Conservation (phyloP, 2,888 invertebrate species). For the Trichacis sp. region DNA sequence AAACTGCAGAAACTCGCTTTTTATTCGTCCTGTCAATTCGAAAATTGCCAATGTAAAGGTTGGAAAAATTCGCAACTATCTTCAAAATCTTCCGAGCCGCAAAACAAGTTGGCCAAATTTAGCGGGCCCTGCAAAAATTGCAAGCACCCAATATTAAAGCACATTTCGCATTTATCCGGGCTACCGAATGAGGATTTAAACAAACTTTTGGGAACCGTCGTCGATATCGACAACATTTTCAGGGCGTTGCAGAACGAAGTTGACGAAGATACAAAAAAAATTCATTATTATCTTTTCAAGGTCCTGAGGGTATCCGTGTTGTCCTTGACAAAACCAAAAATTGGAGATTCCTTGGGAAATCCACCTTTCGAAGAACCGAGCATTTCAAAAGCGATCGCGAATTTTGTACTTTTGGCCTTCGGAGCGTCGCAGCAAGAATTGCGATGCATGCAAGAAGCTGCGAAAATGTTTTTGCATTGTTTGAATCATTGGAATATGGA, state of each 20-base stretch:
- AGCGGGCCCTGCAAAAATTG: conserved; percentile 89
- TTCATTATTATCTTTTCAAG: conserved; percentile 92
- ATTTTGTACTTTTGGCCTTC: conserved; percentile 91
- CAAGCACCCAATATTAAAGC: conserved; percentile 83
- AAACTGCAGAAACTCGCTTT: conserved; percentile 86
- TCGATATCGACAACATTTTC: conserved; percentile 95
- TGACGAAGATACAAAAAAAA: conserved; percentile 91
- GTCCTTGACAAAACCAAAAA: conserved; percentile 79
- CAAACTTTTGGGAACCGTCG: conserved; percentile 87
- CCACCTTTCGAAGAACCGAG: conserved; percentile 95
- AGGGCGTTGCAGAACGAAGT: conserved; percentile 92
- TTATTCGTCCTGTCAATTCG: conserved; percentile 86
- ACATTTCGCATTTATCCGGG: conserved; percentile 84
- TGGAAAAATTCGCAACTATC: conserved; percentile 94
- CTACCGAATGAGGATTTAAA: conserved; percentile 86
- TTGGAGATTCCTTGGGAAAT: conserved; percentile 90
- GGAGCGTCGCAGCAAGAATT: conserved; percentile 78
- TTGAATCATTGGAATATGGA: conserved; percentile 96
- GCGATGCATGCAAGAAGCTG: conserved; percentile 86
- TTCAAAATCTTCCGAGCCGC: conserved; percentile 72
- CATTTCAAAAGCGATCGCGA: conserved; percentile 90
- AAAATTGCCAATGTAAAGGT: conserved; percentile 86
- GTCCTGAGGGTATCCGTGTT: conserved; percentile 89
- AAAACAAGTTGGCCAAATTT: conserved; percentile 75
- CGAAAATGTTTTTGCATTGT: conserved; percentile 93